These are phyloP conservation scores for Cyanistes caeruleus DNA, from an alignment of 2,113 vertebrate genomes.

Conservation along the genomic window DNA sequence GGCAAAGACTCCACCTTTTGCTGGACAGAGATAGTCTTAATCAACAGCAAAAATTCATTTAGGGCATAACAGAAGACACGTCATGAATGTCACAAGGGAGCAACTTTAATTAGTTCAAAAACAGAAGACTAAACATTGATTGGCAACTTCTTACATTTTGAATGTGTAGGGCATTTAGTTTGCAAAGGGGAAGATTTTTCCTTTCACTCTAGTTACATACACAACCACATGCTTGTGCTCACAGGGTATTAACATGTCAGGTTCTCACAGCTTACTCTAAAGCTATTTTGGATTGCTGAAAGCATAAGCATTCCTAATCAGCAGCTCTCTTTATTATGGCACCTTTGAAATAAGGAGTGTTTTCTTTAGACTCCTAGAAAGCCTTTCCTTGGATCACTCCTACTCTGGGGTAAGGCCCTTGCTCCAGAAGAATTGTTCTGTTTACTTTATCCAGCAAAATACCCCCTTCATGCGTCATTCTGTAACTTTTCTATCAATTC, in stretches of 20 bases:
- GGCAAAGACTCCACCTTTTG: constrained; percentile 52
- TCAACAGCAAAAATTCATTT: constrained; percentile 64
- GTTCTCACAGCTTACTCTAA: constrained; percentile 1
- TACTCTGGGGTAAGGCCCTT: neutral
- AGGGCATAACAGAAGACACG: neutral
- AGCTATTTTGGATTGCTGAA: neutral
- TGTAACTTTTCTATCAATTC: neutral
- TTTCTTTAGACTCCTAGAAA: neutral
- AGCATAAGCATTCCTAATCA: neutral
- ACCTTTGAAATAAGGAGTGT: neutral
- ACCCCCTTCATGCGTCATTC: neutral
- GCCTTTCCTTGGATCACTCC: neutral
- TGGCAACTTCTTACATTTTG: neutral
- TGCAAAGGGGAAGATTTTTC: neutral
- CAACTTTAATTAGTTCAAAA: neutral
- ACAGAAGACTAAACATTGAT: neutral
- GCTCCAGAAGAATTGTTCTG: neutral
- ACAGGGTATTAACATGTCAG: neutral
- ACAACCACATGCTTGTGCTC: neutral
- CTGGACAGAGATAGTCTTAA: constrained; percentile 53
- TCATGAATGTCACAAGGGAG: neutral
- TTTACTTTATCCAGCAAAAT: neutral
- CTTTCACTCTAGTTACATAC: neutral
- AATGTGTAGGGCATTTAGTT: neutral
- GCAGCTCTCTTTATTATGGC: neutral